Conservation (phyloP, 92 coral and sea anemone genomes). For the Diadumene lineata region DNA sequence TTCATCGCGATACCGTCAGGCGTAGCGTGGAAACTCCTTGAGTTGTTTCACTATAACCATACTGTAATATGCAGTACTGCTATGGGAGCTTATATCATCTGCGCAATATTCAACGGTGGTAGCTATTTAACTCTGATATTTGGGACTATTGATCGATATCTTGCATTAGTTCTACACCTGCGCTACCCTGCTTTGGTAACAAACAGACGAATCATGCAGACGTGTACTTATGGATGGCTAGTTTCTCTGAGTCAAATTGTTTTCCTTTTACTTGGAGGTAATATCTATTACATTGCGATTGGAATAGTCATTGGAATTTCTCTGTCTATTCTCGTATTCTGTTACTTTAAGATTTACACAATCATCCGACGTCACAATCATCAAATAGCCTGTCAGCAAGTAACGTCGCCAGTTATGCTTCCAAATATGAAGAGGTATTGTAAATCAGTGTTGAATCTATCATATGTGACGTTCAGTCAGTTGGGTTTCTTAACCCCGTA, state of each 20-base stretch:
- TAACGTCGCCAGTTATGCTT: background rate
- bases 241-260: background rate
- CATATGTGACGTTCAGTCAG: background rate
- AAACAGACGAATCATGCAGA: background rate
- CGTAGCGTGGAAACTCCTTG: background rate
- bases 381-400: slow-evolving; percentile 9
- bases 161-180: slow-evolving; percentile 1
- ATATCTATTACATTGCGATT: background rate
- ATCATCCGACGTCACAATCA: slow-evolving; percentile 10
- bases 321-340: slow-evolving; percentile 1
- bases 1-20: slow-evolving; percentile 3
- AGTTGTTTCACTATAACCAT: background rate
- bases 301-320: background rate
- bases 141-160: slow-evolving; percentile 8
- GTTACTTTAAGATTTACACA: slow-evolving; percentile 18
- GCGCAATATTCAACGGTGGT: slow-evolving; percentile 6
- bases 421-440: slow-evolving; percentile 10
- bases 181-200: background rate
- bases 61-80: background rate
- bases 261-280: background rate
- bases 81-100: background rate
- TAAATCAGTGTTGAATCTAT: slow-evolving; percentile 8
- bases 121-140: background rate
- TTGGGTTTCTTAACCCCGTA: slow-evolving; percentile 4
- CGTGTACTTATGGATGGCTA: background rate